Evolutionary conservation across 2,113 vertebrate genomes (phyloP).

Genomic region (Phylloscopus trochilus): DNA sequence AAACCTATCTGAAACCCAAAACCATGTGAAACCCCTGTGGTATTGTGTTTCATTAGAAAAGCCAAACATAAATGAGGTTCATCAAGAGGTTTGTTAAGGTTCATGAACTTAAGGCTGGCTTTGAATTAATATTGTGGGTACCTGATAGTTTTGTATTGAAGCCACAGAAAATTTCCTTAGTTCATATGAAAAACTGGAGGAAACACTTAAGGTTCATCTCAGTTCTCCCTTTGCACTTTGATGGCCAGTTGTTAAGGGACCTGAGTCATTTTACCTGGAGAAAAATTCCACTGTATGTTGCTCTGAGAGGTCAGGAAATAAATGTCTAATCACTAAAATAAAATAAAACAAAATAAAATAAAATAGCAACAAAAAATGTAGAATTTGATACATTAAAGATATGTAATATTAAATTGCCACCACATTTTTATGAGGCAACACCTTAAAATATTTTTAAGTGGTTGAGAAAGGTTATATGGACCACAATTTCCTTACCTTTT

Average conservation of each 20-base stretch:
- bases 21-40: not conserved
- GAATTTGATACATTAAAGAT: not conserved
- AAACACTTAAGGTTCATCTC: not conserved
- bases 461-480: not conserved
- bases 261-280: not conserved
- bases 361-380: not conserved
- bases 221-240: not conserved
- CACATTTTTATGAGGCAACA: not conserved
- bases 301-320: not conserved
- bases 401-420: not conserved
- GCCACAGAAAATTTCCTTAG: not conserved
- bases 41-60: not conserved
- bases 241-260: not conserved
- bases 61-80: not conserved
- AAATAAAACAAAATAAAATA: not conserved
- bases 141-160: not conserved
- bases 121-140: not conserved
- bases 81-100: not conserved
- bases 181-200: not conserved
- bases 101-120: not conserved
- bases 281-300: not conserved
- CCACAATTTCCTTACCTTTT: not conserved
- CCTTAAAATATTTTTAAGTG: not conserved
- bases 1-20: not conserved
- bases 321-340: not conserved